Conservation (phyloP, 2,797 vertebrate species). For the Urocyon cinereoargenteus region DNA sequence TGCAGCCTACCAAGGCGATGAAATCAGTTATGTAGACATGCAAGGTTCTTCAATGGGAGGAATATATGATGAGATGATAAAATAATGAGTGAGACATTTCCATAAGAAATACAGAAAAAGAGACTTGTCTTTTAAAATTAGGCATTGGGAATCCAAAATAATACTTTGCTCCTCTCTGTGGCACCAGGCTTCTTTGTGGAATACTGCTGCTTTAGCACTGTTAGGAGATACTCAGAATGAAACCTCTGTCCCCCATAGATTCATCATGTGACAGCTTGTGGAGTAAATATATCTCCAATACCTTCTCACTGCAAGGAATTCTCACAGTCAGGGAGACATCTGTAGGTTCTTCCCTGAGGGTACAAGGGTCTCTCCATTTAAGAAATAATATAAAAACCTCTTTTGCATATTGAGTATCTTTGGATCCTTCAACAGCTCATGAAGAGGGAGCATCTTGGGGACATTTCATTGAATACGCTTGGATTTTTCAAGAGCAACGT, state of each 20-base stretch:
- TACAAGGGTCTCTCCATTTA: background rate
- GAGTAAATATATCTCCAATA: slow-evolving; percentile 23
- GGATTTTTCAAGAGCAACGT: background rate
- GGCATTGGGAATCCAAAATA: background rate
- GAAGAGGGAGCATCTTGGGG: background rate
- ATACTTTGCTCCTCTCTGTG: background rate
- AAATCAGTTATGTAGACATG: background rate
- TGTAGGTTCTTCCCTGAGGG: no score
- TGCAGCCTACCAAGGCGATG: background rate
- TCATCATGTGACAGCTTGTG: background rate
- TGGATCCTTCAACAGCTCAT: background rate
- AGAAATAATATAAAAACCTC: background rate
- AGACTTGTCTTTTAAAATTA: background rate
- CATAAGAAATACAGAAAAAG: background rate
- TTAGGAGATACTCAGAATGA: slow-evolving; percentile 5
- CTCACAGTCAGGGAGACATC: background rate
- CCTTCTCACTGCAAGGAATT: background rate
- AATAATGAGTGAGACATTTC: slow-evolving; percentile 1
- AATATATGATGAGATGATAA: background rate
- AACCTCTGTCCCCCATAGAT: background rate
- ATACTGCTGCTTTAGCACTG: background rate
- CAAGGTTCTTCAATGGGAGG: background rate
- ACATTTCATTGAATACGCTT: background rate
- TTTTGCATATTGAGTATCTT: background rate
- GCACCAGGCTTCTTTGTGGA: background rate